Evolutionary conservation across 2,113 vertebrate genomes (phyloP).

Genomic region (Engystomops pustulosus): DNA sequence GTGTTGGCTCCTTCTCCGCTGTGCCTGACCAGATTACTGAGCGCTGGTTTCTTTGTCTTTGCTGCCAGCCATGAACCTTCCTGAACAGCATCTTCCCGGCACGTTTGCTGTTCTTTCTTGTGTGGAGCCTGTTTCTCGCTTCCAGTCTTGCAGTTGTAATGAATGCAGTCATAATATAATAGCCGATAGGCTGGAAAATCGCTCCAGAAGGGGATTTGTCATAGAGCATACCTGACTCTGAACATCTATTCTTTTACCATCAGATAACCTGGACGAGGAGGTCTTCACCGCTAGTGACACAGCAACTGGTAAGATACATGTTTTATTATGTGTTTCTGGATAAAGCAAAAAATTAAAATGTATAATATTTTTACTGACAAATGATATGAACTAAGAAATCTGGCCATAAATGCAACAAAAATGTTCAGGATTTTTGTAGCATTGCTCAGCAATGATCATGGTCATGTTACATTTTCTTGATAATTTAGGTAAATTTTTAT

Average conservation of each 20-base stretch:
- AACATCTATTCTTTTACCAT: not conserved
- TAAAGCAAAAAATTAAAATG: no score
- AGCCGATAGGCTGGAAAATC: not conserved
- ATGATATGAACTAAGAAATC: no score
- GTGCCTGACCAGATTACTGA: slow-evolving; percentile 49
- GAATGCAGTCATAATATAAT: not conserved
- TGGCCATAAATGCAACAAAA: no score
- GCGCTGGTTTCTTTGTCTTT: not conserved
- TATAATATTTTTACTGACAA: no score
- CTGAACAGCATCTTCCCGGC: not conserved
- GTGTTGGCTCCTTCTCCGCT: not conserved
- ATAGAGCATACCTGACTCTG: not conserved
- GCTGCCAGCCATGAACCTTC: not conserved
- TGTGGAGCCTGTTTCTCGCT: not conserved
- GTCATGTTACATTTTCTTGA: no score
- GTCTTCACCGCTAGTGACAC: not conserved
- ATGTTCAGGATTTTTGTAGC: no score
- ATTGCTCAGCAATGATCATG: no score
- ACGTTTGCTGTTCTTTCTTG: not conserved
- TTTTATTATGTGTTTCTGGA: no score
- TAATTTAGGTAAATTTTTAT: no score
- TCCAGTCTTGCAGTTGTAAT: not conserved
- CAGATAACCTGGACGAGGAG: slow-evolving; percentile 19
- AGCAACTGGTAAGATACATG: not conserved
- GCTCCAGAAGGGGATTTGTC: not conserved